phyloP scores from a whole-genome alignment of 2,113 vertebrate genomes.

The Nymphicus hollandicus region DNA sequence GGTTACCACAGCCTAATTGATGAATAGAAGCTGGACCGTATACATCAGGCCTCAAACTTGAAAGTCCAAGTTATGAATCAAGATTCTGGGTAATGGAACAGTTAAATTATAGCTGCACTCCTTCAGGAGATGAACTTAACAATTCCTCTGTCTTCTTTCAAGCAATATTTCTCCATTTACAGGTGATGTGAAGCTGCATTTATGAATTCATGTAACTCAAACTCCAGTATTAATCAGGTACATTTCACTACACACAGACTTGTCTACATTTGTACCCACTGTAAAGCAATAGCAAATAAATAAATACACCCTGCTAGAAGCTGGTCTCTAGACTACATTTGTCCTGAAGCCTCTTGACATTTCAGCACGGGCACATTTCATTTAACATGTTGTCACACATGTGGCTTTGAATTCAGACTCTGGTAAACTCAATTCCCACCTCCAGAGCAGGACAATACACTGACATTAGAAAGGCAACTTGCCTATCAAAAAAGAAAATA shows the following conservation, averaged over 20 bases:
- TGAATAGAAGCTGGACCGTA: not conserved
- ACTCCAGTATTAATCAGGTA: not conserved
- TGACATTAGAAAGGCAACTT: not conserved
- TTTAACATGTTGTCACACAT: not conserved
- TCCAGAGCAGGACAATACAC: not conserved
- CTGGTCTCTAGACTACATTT: not conserved
- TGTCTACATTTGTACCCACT: not conserved
- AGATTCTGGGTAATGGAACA: not conserved
- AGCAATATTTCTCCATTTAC: not conserved
- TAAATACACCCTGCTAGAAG: not conserved
- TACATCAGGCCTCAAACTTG: not conserved
- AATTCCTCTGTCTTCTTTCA: constrained; percentile 7
- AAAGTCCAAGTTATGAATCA: not conserved
- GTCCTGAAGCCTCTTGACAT: not conserved
- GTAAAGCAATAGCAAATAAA: not conserved
- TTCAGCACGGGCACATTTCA: fast-evolving
- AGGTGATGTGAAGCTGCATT: not conserved
- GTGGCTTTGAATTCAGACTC: not conserved
- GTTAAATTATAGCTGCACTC: not conserved
- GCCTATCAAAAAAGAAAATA: not conserved
- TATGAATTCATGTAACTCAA: not conserved
- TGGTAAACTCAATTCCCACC: not conserved
- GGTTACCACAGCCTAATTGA: not conserved
- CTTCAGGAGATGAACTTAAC: not conserved
- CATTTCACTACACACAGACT: not conserved